Percentiles rank a stretch among this genome's conserved stretches.
phyloP scores from a whole-genome alignment of 2,797 vertebrate genomes.

The Sardinella longiceps region DNA sequence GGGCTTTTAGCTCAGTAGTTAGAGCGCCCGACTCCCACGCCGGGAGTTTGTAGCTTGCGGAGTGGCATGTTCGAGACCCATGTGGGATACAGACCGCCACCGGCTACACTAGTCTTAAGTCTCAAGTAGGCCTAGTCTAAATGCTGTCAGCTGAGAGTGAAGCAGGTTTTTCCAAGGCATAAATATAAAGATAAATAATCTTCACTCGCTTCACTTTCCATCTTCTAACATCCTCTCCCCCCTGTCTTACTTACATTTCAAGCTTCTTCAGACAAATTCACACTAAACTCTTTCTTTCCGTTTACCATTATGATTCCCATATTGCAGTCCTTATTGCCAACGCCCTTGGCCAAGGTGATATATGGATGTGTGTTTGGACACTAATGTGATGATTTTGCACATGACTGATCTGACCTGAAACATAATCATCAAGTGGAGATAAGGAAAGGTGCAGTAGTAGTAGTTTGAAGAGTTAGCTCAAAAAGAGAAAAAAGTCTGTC shows the following conservation, averaged over 20 bases:
- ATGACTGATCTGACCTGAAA: background rate
- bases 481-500: background rate
- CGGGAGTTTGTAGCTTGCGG: too few relatives aligned
- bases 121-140: too few relatives aligned
- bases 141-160: background rate
- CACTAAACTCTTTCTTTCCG: constrained; percentile 18
- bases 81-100: too few relatives aligned
- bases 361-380: background rate
- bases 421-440: background rate
- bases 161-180: background rate
- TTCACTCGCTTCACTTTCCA: background rate
- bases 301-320: too few relatives aligned
- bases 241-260: too few relatives aligned
- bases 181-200: background rate
- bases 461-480: background rate
- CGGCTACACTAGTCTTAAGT: too few relatives aligned
- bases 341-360: background rate
- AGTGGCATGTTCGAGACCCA: too few relatives aligned
- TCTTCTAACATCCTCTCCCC: background rate
- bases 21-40: too few relatives aligned
- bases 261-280: too few relatives aligned
- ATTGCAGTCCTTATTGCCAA: background rate
- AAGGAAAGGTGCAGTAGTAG: background rate
- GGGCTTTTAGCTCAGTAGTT: too few relatives aligned
- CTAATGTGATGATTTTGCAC: background rate